These are phyloP conservation scores for Perizoma flavofasciatum DNA, from an alignment of 2,888 invertebrate species.

Conservation along the genomic window DNA sequence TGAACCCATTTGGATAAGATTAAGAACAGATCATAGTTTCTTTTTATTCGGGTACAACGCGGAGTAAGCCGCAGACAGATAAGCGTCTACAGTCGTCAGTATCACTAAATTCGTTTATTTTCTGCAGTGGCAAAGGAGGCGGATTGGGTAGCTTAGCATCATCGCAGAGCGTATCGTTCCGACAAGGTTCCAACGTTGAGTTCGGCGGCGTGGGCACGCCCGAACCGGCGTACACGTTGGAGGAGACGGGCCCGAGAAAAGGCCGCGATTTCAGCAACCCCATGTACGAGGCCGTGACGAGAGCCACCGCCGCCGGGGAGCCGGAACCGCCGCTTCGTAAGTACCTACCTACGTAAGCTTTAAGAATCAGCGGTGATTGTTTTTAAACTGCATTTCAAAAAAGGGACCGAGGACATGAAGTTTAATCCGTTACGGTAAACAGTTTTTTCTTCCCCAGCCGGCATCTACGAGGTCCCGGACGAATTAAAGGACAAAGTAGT, in stretches of 20 bases:
- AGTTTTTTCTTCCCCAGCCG: constrained; percentile 62
- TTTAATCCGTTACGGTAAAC: too few species aligned
- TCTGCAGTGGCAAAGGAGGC: constrained; percentile 89
- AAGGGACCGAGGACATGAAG: too few species aligned
- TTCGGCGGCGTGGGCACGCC: constrained; percentile 84
- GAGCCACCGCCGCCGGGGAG: constrained; percentile 77
- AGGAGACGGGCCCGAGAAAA: constrained; percentile 87
- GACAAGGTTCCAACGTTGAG: constrained; percentile 97
- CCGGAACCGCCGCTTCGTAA: constrained; percentile 64
- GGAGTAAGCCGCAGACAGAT: not conserved
- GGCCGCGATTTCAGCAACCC: constrained; percentile 98
- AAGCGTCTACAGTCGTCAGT: too few species aligned
- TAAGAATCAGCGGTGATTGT: too few species aligned
- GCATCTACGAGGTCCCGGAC: constrained; percentile 92
- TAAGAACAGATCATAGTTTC: too few species aligned
- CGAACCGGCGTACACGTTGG: constrained; percentile 91
- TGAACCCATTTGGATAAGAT: too few species aligned
- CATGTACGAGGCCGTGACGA: constrained; percentile 96
- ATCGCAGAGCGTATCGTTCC: constrained; percentile 95
- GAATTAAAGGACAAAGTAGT: constrained; percentile 88
- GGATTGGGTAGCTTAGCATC: constrained; percentile 91
- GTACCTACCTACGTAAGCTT: constrained; percentile 36
- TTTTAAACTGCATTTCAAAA: not conserved
- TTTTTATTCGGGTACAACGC: too few species aligned
- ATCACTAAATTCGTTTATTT: not conserved